Percentiles rank a stretch among this genome's conserved stretches.
phyloP scores from a whole-genome alignment of 2,113 vertebrate genomes.

The Castor canadensis region DNA sequence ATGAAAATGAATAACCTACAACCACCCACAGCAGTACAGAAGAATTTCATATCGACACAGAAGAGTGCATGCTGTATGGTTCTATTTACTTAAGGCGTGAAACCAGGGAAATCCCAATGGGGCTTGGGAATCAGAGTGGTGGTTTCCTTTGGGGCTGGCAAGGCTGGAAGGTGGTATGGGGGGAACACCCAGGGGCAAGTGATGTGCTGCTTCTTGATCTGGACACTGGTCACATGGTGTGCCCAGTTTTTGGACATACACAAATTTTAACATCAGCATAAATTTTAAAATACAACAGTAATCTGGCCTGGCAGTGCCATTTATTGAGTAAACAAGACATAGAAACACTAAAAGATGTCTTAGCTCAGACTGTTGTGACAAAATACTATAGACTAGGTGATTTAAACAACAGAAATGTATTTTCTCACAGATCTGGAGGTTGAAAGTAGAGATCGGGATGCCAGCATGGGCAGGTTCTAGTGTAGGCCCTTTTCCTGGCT shows the following conservation, averaged over 20 bases:
- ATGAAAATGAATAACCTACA: neutral
- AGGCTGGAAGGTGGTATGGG: neutral
- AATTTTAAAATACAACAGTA: neutral
- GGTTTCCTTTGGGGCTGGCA: neutral
- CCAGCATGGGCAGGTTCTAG: neutral
- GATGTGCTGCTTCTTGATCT: neutral
- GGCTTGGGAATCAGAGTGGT: neutral
- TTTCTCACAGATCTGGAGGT: neutral
- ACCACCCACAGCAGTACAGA: neutral
- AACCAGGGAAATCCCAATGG: neutral
- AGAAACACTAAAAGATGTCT: neutral
- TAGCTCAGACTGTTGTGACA: neutral
- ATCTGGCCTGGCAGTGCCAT: neutral
- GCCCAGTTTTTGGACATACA: neutral
- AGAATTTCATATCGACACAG: neutral
- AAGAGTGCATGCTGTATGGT: too few species aligned
- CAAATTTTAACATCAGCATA: neutral
- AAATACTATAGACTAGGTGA: neutral
- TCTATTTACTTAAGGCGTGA: neutral
- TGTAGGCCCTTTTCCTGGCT: neutral
- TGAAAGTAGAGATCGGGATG: neutral
- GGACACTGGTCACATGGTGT: neutral
- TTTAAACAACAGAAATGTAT: neutral
- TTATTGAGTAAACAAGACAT: neutral
- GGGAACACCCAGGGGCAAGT: rapidly evolving